These are phyloP conservation scores for Lasiurus cinereus DNA, from an alignment of 2,113 vertebrate species.

Conservation along the genomic window DNA sequence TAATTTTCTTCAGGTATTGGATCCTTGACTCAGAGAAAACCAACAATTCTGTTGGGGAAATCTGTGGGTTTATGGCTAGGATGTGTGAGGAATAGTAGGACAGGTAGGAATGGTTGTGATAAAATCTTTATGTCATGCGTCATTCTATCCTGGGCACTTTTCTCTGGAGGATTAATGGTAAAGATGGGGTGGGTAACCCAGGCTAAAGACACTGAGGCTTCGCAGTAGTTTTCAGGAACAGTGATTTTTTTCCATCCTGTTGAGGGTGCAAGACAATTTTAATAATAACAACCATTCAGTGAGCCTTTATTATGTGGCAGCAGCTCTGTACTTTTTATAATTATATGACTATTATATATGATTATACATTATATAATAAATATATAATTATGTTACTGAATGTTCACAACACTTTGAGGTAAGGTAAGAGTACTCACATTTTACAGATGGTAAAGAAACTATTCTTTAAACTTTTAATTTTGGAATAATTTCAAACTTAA, in stretches of 20 bases:
- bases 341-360: slow-evolving; percentile 29
- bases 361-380: background rate
- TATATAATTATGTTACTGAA: slow-evolving; percentile 45
- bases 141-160: background rate
- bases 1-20: background rate
- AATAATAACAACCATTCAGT: background rate
- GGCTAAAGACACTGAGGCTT: background rate
- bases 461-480: background rate
- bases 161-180: background rate
- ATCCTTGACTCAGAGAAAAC: slow-evolving; percentile 1
- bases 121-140: background rate
- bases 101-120: background rate
- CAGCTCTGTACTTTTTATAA: background rate
- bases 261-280: slow-evolving; percentile 7
- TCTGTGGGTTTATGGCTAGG: background rate
- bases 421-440: background rate
- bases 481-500: slow-evolving; percentile 63
- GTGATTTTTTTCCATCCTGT: slow-evolving; percentile 1
- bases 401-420: slow-evolving; percentile 13
- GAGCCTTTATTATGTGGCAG: slow-evolving; percentile 30
- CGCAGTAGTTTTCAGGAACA: background rate
- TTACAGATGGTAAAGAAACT: slow-evolving; percentile 26
- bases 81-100: background rate
- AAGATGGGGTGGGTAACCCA: background rate
- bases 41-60: background rate